These are phyloP conservation scores for Vanessa cardui DNA, from an alignment of 2,888 invertebrate species.

Conservation along the genomic window DNA sequence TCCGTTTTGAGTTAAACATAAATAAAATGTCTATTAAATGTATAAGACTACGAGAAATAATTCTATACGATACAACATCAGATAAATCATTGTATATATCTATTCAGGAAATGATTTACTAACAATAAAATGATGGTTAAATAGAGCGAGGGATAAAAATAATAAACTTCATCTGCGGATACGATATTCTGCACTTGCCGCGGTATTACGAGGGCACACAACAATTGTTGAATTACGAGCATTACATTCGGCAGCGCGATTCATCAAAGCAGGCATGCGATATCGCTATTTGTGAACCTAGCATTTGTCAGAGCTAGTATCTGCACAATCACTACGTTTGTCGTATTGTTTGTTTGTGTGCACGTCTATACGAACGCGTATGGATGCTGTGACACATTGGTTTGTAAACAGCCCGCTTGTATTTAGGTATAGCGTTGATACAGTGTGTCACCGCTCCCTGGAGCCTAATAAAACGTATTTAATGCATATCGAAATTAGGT, in stretches of 20 bases:
- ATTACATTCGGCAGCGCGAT: conserved; percentile 59
- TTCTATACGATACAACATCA: too few relatives aligned
- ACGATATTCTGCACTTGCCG: conserved; percentile 15
- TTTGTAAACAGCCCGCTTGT: conserved; percentile 55
- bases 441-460: conserved; percentile 36
- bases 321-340: conserved; percentile 64
- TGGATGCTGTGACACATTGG: conserved; percentile 46
- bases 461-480: conserved; percentile 35
- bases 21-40: too few relatives aligned
- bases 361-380: conserved; percentile 51
- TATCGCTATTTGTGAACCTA: conserved; percentile 60
- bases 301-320: conserved; percentile 71
- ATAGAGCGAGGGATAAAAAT: not conserved
- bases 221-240: conserved; percentile 49
- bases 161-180: not conserved
- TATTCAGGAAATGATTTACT: not conserved
- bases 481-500: conserved; percentile 29
- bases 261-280: conserved; percentile 64
- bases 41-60: too few relatives aligned
- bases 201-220: conserved; percentile 40
- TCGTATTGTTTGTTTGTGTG: conserved; percentile 53
- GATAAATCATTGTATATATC: not conserved
- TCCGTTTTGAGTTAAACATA: not conserved
- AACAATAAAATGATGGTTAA: not conserved
- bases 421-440: conserved; percentile 40